phyloP scores from a whole-genome alignment of 1,140 invertebrate genomes.

The Cyclina sinensis region DNA sequence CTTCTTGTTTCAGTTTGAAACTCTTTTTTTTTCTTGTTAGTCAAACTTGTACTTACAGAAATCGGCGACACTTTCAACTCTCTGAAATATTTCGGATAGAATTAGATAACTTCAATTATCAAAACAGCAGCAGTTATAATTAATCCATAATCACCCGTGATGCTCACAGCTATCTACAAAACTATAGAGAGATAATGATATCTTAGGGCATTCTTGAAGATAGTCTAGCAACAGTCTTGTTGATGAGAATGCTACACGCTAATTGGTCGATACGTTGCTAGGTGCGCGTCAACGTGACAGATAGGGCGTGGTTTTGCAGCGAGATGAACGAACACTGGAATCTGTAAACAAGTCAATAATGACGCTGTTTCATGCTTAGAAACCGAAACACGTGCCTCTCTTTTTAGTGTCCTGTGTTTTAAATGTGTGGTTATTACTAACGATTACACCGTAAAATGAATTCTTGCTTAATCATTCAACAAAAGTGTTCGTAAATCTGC shows the following conservation, averaged over 20 bases:
- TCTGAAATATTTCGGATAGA: not conserved
- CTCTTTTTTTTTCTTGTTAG: too few species aligned
- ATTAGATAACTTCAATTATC: constrained; percentile 32
- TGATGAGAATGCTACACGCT: not conserved
- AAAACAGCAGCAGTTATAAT: constrained; percentile 51
- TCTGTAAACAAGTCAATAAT: not conserved
- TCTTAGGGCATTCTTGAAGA: constrained; percentile 26
- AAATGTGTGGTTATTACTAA: not conserved
- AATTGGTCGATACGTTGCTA: constrained; percentile 57
- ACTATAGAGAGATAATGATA: constrained; percentile 1
- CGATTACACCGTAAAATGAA: not conserved
- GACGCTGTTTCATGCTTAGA: constrained; percentile 8
- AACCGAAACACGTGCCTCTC: constrained; percentile 27
- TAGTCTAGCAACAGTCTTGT: not conserved
- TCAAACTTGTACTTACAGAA: constrained; percentile 41
- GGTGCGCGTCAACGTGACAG: constrained; percentile 43
- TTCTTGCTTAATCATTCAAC: constrained; percentile 12
- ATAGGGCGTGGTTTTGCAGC: constrained; percentile 22
- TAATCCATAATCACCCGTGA: constrained; percentile 47
- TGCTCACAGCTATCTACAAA: constrained; percentile 55
- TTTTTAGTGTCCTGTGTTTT: not conserved
- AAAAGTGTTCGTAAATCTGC: not conserved
- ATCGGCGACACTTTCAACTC: not conserved
- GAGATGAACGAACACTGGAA: constrained; percentile 3
- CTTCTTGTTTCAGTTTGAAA: too few species aligned